phyloP scores from a whole-genome alignment of 2,113 vertebrate species.

The Xenopus tropicalis region UCB_Xtro_10.0 CM004445.2:91373501-91374000 shows the following conservation, averaged over 20 bases:
- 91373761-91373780: too few species aligned
- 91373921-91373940: conserved; percentile 89
- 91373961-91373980: conserved; percentile 97
- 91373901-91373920: conserved; percentile 93
- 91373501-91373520: too few species aligned
- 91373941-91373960: conserved; percentile 86
- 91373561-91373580: conserved; percentile 79
- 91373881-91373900: conserved; percentile 16
- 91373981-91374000: conserved; percentile 93
- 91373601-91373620: conserved; percentile 84
- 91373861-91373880: too few species aligned
- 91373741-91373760: too few species aligned
- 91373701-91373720: neutral
- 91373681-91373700: conserved; percentile 72
- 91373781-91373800: too few species aligned
- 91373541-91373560: conserved; percentile 60
- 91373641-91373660: conserved; percentile 89
- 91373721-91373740: too few species aligned
- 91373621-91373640: conserved; percentile 87
- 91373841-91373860: too few species aligned
- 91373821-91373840: too few species aligned
- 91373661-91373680: conserved; percentile 97
- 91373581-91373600: conserved; percentile 90
- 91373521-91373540: conserved; percentile 54
- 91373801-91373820: too few species aligned